Percentiles rank a stretch among this genome's conserved stretches.
Evolutionary conservation across 2,888 invertebrate species (phyloP).

Genomic region (Erebia ligea): DNA sequence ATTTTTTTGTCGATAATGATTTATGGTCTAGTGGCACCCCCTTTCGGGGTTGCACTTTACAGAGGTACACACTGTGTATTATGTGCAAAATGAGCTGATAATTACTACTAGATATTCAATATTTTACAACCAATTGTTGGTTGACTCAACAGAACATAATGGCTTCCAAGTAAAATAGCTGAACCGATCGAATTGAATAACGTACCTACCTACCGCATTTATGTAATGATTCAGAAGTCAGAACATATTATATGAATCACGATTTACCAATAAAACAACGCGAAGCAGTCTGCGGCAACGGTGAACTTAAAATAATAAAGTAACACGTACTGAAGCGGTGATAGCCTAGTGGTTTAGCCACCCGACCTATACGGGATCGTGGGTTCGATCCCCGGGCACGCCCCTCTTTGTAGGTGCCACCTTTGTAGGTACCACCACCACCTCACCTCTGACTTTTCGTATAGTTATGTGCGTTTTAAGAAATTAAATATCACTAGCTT

Average conservation of each 20-base stretch:
- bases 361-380: too few relatives aligned
- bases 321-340: too few relatives aligned
- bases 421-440: too few relatives aligned
- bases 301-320: neutral
- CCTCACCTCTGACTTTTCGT: too few relatives aligned
- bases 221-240: constrained; percentile 14
- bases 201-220: neutral
- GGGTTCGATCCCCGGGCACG: too few relatives aligned
- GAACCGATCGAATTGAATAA: constrained; percentile 4
- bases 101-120: neutral
- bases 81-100: neutral
- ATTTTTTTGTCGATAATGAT: neutral
- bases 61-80: too few relatives aligned
- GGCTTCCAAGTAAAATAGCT: neutral
- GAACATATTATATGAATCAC: constrained; percentile 14
- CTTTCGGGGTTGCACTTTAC: neutral
- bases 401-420: too few relatives aligned
- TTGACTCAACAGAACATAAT: neutral
- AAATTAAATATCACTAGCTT: too few relatives aligned
- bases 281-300: neutral
- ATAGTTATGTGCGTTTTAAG: too few relatives aligned
- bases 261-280: neutral
- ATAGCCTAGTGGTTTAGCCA: too few relatives aligned
- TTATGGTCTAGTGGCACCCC: neutral
- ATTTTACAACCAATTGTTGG: neutral